Base-by-base conservation (phyloP, 1,140 invertebrate species). In the Ruditapes philippinarum region DNA sequence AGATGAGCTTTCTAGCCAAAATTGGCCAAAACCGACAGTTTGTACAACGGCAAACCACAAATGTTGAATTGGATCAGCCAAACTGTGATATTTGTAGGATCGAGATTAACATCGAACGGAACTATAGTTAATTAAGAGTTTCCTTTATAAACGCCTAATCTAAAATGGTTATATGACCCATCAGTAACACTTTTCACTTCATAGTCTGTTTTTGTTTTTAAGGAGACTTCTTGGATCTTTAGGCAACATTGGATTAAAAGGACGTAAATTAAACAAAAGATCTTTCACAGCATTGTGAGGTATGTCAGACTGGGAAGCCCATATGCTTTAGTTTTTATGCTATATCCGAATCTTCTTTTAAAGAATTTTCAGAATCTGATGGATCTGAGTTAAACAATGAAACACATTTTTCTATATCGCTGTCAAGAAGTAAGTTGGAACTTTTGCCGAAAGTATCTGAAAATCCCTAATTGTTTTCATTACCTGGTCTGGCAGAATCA, bases 11-110 rank as follows among this genome's bases (percentile, higher is more conserved):
- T 51, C 68, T 62, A 25, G 54, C 83, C 28, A 89, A 57, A 82
- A 91, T 89, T 60, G 87, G 90, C 87, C 90, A 91, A 79, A 91
- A 89, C 65, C 89, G 90, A 40, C 25, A 28, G 36, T 25, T 79
- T 38, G 87, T 42, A 84, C 87, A 91, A 62, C 3, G 87, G 87
- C 14, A 89, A 65, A 54, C 87, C 90, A 82, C 89, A 82, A 81
- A 91, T 89, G 79, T 87, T 89, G 28, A 91, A 28, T 22, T 88
- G 90, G 9, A 86, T 62, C 57, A 62, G 51, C 54, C 60, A 62
- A 82, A 82, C 54, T 82, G 79, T 82, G 36, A 40, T 76, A 76
- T 76, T 38, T 38, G 73, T 38, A 70, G 65, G 65, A 80, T 80
- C 76, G 22, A 62, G 70, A 83, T 83, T 65, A n/a, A 45, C 81